phyloP scores from a whole-genome alignment of 2,113 vertebrate genomes.

The Solenodon paradoxus region DNA sequence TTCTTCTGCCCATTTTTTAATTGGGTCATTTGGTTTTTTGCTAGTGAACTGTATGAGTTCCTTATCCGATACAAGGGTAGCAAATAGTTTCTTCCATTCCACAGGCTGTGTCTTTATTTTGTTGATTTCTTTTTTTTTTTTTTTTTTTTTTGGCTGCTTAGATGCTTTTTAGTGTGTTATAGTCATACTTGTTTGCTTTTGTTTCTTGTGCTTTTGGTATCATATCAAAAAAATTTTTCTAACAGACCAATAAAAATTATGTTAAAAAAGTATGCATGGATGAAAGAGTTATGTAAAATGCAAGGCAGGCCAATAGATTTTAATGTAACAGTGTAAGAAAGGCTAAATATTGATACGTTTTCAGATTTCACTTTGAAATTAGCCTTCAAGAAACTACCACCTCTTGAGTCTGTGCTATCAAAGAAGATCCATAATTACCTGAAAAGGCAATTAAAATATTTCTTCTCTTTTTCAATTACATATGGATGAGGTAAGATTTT shows the following conservation, averaged over 20 bases:
- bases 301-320: not conserved
- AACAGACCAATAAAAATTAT: not conserved
- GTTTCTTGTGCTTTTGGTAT: not conserved
- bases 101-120: not conserved
- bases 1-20: not conserved
- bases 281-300: conserved; percentile 25
- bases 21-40: not conserved
- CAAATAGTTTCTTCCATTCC: not conserved
- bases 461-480: not conserved
- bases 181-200: not conserved
- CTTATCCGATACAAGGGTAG: not conserved
- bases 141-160: too few species aligned
- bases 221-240: not conserved
- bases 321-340: not conserved
- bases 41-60: not conserved
- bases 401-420: not conserved
- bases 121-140: not conserved
- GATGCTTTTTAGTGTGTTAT: not conserved
- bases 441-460: conserved; percentile 34
- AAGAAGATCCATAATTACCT: not conserved
- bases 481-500: conserved; percentile 7
- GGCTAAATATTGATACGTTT: not conserved
- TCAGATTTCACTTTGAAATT: not conserved
- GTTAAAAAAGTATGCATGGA: not conserved
- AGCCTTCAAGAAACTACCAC: not conserved